These are phyloP conservation scores for Notodonta ziczac DNA, from an alignment of 2,888 invertebrate genomes.

Conservation along the genomic window DNA sequence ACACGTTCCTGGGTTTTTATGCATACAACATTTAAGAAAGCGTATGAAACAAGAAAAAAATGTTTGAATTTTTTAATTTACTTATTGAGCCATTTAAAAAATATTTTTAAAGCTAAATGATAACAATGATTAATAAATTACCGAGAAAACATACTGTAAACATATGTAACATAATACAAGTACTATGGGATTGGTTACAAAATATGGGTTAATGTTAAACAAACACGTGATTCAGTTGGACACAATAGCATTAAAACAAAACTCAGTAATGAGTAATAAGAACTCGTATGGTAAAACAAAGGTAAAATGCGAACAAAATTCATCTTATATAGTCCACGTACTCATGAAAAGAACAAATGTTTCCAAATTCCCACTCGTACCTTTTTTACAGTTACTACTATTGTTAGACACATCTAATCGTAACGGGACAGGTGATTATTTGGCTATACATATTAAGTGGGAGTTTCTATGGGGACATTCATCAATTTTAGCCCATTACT, in stretches of 20 bases:
- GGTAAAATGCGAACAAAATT: neutral
- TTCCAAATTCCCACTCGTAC: constrained; percentile 4
- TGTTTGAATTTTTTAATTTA: too few relatives aligned
- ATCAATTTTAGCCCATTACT: neutral
- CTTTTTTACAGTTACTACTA: neutral
- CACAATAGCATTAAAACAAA: constrained; percentile 14
- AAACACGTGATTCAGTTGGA: constrained; percentile 17
- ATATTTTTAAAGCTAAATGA: neutral
- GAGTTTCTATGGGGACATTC: too few relatives aligned
- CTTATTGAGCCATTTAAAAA: too few relatives aligned
- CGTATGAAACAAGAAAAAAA: too few relatives aligned
- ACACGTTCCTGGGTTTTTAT: too few relatives aligned
- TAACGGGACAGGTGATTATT: constrained; percentile 1
- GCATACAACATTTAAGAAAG: too few relatives aligned
- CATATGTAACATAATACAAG: constrained; percentile 5
- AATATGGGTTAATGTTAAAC: constrained; percentile 24
- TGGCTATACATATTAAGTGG: neutral
- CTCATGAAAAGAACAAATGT: neutral
- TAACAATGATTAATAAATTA: neutral
- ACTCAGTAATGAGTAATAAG: constrained; percentile 1
- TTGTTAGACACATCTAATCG: too few relatives aligned
- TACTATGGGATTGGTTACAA: constrained; percentile 21
- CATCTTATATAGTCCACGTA: neutral
- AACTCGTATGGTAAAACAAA: neutral
- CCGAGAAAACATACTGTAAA: neutral